Percentiles rank a stretch among this genome's conserved stretches.
Conservation (phyloP, 2,113 vertebrate genomes). For the Tricholaema leucomelas region DNA sequence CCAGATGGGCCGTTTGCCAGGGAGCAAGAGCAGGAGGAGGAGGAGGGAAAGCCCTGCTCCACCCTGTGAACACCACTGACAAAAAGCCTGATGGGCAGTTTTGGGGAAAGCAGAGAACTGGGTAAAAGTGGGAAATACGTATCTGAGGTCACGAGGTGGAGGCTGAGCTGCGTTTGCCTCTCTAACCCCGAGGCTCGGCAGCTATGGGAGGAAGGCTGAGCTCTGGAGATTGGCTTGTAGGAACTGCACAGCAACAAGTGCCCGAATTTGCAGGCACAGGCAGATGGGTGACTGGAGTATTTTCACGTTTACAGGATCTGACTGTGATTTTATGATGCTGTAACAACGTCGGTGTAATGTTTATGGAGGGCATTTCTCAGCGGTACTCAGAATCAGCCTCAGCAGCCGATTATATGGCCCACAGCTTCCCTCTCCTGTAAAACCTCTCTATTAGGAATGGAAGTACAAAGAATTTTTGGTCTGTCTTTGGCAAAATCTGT, state of each 20-base stretch:
- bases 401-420: not conserved
- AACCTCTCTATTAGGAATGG: not conserved
- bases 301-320: not conserved
- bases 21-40: not conserved
- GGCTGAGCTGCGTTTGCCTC: not conserved
- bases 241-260: not conserved
- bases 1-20: conserved; percentile 53
- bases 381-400: accelerated
- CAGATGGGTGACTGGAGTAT: not conserved
- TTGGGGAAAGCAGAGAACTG: not conserved
- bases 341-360: not conserved
- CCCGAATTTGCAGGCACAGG: not conserved
- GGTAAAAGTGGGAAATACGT: not conserved
- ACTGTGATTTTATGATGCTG: not conserved
- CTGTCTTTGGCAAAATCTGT: not conserved
- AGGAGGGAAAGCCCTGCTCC: conserved; percentile 8
- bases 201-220: accelerated
- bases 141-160: not conserved
- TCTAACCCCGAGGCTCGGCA: not conserved
- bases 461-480: not conserved
- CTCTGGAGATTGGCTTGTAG: accelerated
- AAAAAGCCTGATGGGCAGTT: not conserved
- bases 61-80: accelerated
- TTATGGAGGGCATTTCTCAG: not conserved
- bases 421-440: not conserved